Evolutionary conservation across 2,888 invertebrate genomes (phyloP).

Genomic region (Macrosiphum euphorbiae): DNA sequence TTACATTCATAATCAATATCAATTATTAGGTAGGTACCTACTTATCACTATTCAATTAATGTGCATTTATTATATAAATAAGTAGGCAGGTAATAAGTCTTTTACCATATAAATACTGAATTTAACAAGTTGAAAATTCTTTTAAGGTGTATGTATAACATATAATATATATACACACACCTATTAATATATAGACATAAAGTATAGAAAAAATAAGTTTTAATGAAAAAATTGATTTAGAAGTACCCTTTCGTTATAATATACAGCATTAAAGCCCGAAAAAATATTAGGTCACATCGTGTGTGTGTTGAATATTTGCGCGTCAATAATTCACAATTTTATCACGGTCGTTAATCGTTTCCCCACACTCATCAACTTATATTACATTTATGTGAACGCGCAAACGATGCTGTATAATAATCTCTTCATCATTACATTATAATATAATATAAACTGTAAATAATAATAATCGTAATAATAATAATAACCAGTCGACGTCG

Average conservation of each 20-base stretch:
- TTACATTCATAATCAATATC: neutral
- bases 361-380: neutral
- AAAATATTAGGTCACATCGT: slow-evolving; percentile 21
- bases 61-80: neutral
- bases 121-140: neutral
- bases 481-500: neutral
- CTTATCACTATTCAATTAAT: neutral
- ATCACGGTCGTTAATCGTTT: slow-evolving; percentile 54
- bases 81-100: neutral
- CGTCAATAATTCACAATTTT: slow-evolving; percentile 53
- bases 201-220: neutral
- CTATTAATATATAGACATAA: neutral
- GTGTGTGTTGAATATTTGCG: slow-evolving; percentile 27
- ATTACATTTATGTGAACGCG: neutral
- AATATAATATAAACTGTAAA: slow-evolving; percentile 35
- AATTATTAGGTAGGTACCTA: neutral
- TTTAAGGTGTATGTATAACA: neutral
- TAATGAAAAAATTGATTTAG: neutral
- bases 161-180: too few relatives aligned
- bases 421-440: slow-evolving; percentile 16
- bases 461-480: slow-evolving; percentile 39
- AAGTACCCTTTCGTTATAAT: neutral
- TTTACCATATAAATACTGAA: neutral
- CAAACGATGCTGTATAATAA: slow-evolving; percentile 3
- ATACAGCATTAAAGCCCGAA: neutral